A percentile compares a stretch with the other conserved stretches of the same genome.
Conservation (phyloP, 2,888 invertebrate species). For the Trissoscelio sp. region DNA sequence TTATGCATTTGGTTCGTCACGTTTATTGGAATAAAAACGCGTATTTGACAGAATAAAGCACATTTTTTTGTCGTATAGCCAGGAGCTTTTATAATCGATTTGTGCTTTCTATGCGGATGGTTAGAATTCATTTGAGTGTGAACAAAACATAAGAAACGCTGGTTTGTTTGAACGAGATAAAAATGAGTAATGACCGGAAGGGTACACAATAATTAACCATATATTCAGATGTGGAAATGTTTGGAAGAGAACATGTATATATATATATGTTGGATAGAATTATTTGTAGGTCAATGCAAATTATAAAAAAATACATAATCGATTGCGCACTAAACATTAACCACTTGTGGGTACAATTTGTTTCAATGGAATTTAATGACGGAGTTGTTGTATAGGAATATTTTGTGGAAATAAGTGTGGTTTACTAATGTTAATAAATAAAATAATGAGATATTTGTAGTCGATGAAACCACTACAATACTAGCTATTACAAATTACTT, state of each 20-base stretch:
- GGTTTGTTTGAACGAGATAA: constrained; percentile 5
- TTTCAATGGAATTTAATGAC: neutral
- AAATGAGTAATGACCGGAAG: constrained; percentile 34
- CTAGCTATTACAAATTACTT: constrained; percentile 43
- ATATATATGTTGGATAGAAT: neutral
- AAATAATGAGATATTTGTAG: constrained; percentile 5
- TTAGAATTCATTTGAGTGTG: constrained; percentile 5
- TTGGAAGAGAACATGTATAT: neutral
- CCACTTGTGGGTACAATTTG: neutral
- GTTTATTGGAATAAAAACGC: no score
- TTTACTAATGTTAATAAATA: constrained; percentile 16
- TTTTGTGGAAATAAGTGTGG: neutral
- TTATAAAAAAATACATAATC: neutral
- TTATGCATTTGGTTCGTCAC: no score
- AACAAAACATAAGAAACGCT: neutral
- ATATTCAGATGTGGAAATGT: constrained; percentile 1
- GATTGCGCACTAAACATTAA: constrained; percentile 10
- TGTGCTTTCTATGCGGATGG: constrained; percentile 6
- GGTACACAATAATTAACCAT: neutral
- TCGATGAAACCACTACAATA: constrained; percentile 20
- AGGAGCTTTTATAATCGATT: constrained; percentile 17
- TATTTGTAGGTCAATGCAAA: constrained; percentile 21
- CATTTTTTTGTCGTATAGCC: neutral
- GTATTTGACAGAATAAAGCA: neutral
- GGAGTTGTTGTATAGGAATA: neutral